phyloP scores from a whole-genome alignment of 30 jellyfish, hydroid and myxozoan genomes.

The Mastigias papua region DNA sequence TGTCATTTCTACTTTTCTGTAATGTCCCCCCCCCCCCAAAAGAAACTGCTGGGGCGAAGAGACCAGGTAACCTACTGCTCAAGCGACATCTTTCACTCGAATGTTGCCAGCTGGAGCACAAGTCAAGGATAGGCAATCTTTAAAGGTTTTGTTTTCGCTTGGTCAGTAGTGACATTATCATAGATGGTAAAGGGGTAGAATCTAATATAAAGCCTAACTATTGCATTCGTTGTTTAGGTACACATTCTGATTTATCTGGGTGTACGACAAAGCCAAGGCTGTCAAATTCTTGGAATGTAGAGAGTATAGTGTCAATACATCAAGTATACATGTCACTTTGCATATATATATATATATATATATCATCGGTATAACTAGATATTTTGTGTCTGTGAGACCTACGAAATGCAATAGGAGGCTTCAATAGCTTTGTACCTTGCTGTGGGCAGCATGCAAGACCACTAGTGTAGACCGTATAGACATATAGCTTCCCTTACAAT shows the following conservation, averaged over 20 bases:
- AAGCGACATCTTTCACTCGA: slow-evolving; percentile 34
- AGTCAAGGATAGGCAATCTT: neutral
- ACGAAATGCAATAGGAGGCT: slow-evolving; percentile 26
- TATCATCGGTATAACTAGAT: slow-evolving; percentile 57
- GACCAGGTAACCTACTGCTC: slow-evolving; percentile 45
- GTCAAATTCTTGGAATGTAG: slow-evolving; percentile 20
- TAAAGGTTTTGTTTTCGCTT: neutral
- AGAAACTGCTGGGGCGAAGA: slow-evolving; percentile 30
- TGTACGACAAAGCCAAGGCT: slow-evolving; percentile 53
- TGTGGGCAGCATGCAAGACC: slow-evolving; percentile 59
- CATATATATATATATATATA: neutral
- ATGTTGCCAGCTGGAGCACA: neutral
- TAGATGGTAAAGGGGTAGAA: slow-evolving; percentile 25
- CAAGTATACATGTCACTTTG: slow-evolving; percentile 1
- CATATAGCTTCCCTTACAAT: neutral
- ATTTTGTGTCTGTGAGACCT: slow-evolving; percentile 14
- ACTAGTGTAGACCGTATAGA: slow-evolving; percentile 20
- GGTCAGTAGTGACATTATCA: slow-evolving; percentile 20
- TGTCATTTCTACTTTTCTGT: slow-evolving; percentile 36
- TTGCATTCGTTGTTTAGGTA: slow-evolving; percentile 25
- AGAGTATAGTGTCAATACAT: slow-evolving; percentile 5
- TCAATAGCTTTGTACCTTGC: slow-evolving; percentile 44
- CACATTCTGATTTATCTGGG: slow-evolving; percentile 50
- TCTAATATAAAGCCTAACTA: slow-evolving; percentile 23
- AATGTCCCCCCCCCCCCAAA: slow-evolving; percentile 28